Conservation (phyloP, 92 coral and sea anemone genomes). For the Parazoanthus atlanticus region DNA sequence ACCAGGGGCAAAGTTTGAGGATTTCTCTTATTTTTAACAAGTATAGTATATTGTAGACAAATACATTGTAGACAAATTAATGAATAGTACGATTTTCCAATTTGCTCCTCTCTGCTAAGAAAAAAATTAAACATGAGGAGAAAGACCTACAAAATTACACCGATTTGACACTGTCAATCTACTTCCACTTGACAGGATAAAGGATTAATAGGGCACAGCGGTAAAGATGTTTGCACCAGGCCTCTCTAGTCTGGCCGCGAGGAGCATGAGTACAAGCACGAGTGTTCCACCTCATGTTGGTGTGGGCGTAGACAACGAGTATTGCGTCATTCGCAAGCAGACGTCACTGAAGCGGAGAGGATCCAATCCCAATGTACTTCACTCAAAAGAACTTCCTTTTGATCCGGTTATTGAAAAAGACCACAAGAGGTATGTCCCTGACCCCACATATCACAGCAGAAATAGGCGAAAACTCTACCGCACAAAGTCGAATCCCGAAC, state of each 20-base stretch:
- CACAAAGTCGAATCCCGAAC: slow-evolving; percentile 59
- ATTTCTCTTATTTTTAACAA: no score
- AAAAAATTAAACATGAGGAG: no score
- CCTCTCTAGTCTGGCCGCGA: background rate
- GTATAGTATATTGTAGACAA: no score
- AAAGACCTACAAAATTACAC: no score
- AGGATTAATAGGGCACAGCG: no score
- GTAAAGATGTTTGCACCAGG: background rate
- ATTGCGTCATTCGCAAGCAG: background rate
- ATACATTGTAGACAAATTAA: no score
- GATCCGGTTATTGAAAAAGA: slow-evolving; percentile 6
- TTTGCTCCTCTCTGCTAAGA: no score
- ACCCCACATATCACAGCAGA: slow-evolving; percentile 27
- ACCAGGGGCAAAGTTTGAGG: no score
- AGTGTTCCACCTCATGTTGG: background rate
- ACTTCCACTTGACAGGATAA: background rate
- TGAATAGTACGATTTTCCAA: no score
- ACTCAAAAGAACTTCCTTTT: background rate
- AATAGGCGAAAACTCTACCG: slow-evolving; percentile 42
- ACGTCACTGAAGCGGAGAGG: background rate
- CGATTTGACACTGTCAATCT: background rate
- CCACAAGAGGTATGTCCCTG: slow-evolving; percentile 25
- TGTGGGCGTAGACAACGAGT: background rate
- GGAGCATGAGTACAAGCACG: background rate
- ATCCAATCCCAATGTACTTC: slow-evolving; percentile 2